These are phyloP conservation scores for Pollenia amentaria DNA, from an alignment of 2,888 invertebrate genomes.

Conservation along the genomic window DNA sequence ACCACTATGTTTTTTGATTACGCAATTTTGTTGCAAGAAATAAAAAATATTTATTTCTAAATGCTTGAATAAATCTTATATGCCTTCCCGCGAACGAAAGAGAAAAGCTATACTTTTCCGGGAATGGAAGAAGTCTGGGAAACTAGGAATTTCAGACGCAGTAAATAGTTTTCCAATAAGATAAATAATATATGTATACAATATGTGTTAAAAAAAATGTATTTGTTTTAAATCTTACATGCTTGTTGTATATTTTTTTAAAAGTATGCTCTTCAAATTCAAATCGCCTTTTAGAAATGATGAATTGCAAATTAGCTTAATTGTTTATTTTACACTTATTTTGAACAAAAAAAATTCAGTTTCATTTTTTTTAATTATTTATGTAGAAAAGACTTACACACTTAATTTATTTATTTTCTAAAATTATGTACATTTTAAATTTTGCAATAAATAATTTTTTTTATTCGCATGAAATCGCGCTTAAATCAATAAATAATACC, in stretches of 20 bases:
- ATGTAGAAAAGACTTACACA: constrained; percentile 7
- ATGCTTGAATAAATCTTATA: too few species aligned
- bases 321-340: constrained; percentile 23
- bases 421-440: constrained; percentile 63
- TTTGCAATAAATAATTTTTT: constrained; percentile 31
- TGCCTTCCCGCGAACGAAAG: too few species aligned
- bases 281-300: neutral
- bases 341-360: neutral
- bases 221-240: constrained; percentile 2
- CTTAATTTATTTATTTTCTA: constrained; percentile 47
- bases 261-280: constrained; percentile 3
- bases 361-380: neutral
- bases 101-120: too few species aligned
- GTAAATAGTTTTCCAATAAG: too few species aligned
- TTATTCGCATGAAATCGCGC: constrained; percentile 7
- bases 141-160: too few species aligned
- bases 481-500: constrained; percentile 36
- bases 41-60: too few species aligned
- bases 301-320: constrained; percentile 21
- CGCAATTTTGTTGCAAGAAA: too few species aligned
- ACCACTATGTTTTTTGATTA: too few species aligned
- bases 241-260: neutral
- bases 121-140: too few species aligned
- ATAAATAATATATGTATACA: too few species aligned
- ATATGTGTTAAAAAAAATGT: too few species aligned